Evolutionary conservation across 2,888 invertebrate species (phyloP), one percentile per base, ranked within the genome.

Genomic region (Brachyptera putata): DNA sequence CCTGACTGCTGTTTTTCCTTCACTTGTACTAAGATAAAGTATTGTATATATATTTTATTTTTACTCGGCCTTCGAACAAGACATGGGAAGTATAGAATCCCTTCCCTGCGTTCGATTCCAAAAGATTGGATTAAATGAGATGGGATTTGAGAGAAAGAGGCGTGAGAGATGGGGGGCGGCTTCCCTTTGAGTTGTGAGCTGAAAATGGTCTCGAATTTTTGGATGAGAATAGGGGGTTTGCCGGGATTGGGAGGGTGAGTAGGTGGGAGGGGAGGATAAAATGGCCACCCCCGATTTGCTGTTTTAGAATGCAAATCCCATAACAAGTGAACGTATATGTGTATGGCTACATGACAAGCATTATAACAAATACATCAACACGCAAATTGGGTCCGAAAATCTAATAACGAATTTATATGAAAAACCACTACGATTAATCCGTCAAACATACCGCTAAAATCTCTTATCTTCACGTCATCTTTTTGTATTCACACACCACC

Each of bases 291-390:
- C 18, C 46, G 36, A 34, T 21, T 34, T 46, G 24, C 58, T 58
- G 61, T 58, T 61, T 58, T 61, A 46, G 46, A 39, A 58, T 61
- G 61, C 61, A 58, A 61, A 61, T 61, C 53, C 56, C 30, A n/a
- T n/a, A 48, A 48, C 49, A 58, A 58, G 58, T 46, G 61, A 55
- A 43, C 61, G 41, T 49, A n/a, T n/a, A n/a, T n/a, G n/a, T n/a
- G n/a, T 61, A 39, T 37, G 57, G 24, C 49, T 57, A 55, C 60
- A 24, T n/a, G 50, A 37, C 61, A 48, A 48, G 53, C 25, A 36
- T 39, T 57, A 48, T 25, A 36, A 53, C 13, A 7, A 34, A 21
- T 34, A 9, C 1, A 36, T 36, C 53, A n/a, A n/a, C n/a, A n/a
- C n/a, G n/a, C n/a, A n/a, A 53, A 34, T 21, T 53, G 30, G 34